These are phyloP conservation scores for Macroramphosus scolopax DNA, from an alignment of 2,797 vertebrate genomes.

Conservation along the genomic window DNA sequence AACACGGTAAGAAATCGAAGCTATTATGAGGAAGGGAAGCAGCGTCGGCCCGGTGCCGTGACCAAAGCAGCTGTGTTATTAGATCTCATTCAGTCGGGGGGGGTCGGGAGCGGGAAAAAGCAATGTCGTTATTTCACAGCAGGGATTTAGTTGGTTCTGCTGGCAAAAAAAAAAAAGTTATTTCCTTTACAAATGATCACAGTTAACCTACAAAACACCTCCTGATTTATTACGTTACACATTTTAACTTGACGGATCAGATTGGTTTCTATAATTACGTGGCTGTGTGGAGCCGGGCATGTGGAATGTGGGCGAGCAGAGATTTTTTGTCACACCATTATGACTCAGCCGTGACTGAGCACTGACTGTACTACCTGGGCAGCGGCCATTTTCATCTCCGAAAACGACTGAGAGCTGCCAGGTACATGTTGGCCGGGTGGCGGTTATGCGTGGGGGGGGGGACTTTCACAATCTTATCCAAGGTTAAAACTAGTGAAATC, in stretches of 20 bases:
- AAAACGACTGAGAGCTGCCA: slow-evolving; percentile 37
- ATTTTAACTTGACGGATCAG: slow-evolving; percentile 4
- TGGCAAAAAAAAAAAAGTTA: slow-evolving; percentile 10
- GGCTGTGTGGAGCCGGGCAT: slow-evolving; percentile 46
- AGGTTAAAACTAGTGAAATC: slow-evolving; percentile 59
- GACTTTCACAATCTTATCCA: slow-evolving; percentile 44
- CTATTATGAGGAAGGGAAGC: slow-evolving; percentile 20
- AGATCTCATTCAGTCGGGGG: slow-evolving; percentile 41
- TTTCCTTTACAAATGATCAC: slow-evolving; percentile 21
- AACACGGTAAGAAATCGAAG: slow-evolving; percentile 25
- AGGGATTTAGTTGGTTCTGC: slow-evolving; percentile 23
- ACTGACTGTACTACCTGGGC: slow-evolving; percentile 63
- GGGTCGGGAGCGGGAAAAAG: slow-evolving; percentile 14
- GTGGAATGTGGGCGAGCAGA: slow-evolving; percentile 63
- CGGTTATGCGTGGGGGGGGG: too few relatives aligned
- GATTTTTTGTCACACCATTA: slow-evolving; percentile 61
- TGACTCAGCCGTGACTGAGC: slow-evolving; percentile 73
- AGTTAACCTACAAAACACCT: slow-evolving; percentile 19
- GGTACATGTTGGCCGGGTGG: slow-evolving; percentile 42
- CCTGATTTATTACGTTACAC: slow-evolving; percentile 4
- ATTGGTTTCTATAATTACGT: slow-evolving; percentile 18
- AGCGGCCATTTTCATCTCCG: slow-evolving; percentile 62
- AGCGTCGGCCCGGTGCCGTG: slow-evolving; percentile 11
- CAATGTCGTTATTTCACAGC: slow-evolving; percentile 43
- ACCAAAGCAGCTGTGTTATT: slow-evolving; percentile 52